Base-by-base conservation (phyloP, 2,888 invertebrate species). In the Dasypolia templi region DNA sequence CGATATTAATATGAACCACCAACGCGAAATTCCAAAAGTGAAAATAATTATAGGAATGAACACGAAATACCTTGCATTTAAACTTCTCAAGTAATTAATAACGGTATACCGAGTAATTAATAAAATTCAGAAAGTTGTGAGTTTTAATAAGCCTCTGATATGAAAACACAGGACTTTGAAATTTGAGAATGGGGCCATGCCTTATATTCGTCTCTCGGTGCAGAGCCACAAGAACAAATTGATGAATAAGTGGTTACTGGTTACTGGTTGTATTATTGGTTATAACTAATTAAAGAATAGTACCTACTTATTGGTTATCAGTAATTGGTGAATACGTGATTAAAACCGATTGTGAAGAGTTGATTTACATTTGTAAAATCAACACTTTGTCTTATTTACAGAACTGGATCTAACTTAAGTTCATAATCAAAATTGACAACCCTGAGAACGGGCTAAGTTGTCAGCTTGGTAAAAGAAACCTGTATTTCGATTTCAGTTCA, bases 141-240 rank as follows among this genome's bases (percentile, higher is more conserved):
- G 89, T 91, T 93, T 92, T 93, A 93, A 92, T 92, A 93, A 93
- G 92, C 90, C 86, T 83, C 79, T 87, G 88, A 92, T 91, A 91
- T 88, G 91, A 92, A 92, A 93, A 93, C 91, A 92, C 89, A 88
- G 88, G 87, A 86, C 88, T 63, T n/a, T 64, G 65, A 55, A 86
- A 75, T 82, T 76, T 75, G 59, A 70, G 73, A 79, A 77, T 59
- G 44, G 22, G 49, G 42, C 64, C 44, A 61, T 67, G 22, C 32
- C 59, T 65, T 70, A 74, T 63, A 53, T 72, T 79, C 44, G 29
- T 51, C 46, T 68, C 67, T 68, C 12, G n/a, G 42, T 56, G 66
- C 73, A 61, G 74, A 65, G 76, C 71, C 75, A 73, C 63, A 11
- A 71, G 39, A 73, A 22, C 35, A n/a, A 35, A 59, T 17, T 19